Percentiles rank a stretch among this genome's conserved stretches.
phyloP scores from a whole-genome alignment of 2,888 invertebrate species.

The Harpalus rubripes region DNA sequence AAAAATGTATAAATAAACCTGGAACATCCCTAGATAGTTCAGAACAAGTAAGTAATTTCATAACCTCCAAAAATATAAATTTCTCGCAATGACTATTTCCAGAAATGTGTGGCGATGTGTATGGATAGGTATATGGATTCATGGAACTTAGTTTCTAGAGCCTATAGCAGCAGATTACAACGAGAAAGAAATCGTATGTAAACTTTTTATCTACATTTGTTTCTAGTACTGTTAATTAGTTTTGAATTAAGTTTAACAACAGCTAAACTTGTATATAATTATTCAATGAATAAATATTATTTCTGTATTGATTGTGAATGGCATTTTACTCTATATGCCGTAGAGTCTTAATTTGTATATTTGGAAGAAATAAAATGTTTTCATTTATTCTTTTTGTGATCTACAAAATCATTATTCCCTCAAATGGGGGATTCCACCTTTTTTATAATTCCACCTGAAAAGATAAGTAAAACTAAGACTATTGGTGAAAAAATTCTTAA shows the following conservation, averaged over 20 bases:
- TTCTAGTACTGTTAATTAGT: constrained; percentile 63
- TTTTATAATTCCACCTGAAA: not conserved
- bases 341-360: constrained; percentile 13
- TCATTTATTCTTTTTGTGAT: constrained; percentile 24
- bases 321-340: constrained; percentile 63
- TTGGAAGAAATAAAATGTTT: constrained; percentile 12
- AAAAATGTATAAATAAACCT: constrained; percentile 94
- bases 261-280: constrained; percentile 45
- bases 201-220: constrained; percentile 59
- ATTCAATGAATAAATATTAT: constrained; percentile 26
- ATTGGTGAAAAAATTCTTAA: too few species aligned
- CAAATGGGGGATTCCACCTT: not conserved
- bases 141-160: constrained; percentile 94
- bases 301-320: constrained; percentile 43
- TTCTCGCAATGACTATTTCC: constrained; percentile 74
- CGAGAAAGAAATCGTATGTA: constrained; percentile 81
- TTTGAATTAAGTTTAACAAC: constrained; percentile 61
- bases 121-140: constrained; percentile 99
- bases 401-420: not conserved
- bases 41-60: constrained; percentile 83
- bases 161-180: constrained; percentile 92
- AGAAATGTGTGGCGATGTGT: constrained; percentile 98
- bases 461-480: not conserved
- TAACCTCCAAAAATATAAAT: constrained; percentile 47
- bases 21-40: constrained; percentile 93